phyloP scores from a whole-genome alignment of 2,113 vertebrate genomes.

The Nicator chloris region DNA sequence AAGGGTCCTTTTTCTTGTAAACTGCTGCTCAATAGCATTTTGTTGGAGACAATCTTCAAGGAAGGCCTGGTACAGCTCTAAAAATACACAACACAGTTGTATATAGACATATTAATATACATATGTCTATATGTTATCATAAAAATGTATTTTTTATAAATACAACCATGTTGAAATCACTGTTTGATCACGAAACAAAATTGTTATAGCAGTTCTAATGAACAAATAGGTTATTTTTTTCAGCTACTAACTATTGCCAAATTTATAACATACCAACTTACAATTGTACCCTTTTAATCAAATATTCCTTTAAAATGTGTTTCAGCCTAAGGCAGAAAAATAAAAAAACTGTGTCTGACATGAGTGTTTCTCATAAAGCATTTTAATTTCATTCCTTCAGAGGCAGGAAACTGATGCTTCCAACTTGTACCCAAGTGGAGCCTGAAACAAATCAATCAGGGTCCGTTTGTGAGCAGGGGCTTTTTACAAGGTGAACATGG shows the following conservation, averaged over 20 bases:
- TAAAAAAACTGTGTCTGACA: background rate
- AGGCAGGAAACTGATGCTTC: background rate
- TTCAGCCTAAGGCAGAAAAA: background rate
- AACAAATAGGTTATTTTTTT: background rate
- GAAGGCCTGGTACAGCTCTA: background rate
- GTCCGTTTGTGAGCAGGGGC: fast-evolving
- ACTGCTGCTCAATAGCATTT: background rate
- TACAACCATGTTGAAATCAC: background rate
- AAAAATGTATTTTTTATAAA: background rate
- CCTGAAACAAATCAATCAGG: background rate
- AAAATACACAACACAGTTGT: background rate
- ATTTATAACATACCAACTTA: background rate
- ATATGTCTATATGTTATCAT: background rate
- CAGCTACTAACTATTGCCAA: background rate
- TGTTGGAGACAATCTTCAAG: background rate
- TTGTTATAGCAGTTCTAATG: background rate
- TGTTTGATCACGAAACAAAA: background rate
- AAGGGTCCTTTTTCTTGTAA: background rate
- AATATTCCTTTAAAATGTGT: background rate
- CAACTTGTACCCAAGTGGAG: background rate
- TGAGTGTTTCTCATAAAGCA: background rate
- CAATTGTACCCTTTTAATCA: background rate
- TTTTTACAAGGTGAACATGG: background rate
- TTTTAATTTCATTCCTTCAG: background rate
- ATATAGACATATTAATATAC: background rate